Base-by-base conservation (phyloP, 2,113 vertebrate species). In the Malurus alboscapulatus region DNA sequence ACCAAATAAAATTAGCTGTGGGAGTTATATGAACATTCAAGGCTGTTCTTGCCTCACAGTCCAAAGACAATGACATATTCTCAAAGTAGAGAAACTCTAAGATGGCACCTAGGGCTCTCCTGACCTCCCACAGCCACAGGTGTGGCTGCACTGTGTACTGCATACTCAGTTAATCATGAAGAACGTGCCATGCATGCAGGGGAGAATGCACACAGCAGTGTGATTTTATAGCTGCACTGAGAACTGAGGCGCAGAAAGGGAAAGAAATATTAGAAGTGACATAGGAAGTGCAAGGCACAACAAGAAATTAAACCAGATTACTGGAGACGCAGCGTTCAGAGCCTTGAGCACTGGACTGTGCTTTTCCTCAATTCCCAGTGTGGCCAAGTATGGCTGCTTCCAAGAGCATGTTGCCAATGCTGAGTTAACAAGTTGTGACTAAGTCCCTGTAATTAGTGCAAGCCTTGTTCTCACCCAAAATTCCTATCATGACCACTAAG, bases 361-460 rank as follows among this genome's bases (percentile, higher is more conserved):
- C 45, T 84, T 77, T 36, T 66, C 68, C 88, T 65, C 63, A 83
- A 25, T 45, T 83, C 89, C 47, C 78, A 75, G 42, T 22, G 71
- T 84, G 75, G 40, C 58, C 7, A 4, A 92, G 68, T 17, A 26
- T 13, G 42, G 71, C 63, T 69, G 53, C 67, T 83, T 86, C 66
- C 57, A 72, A 85, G 25, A 59, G n/a, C 4, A 1, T 40, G 38
- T 42, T 71, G 85, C 71, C 55, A 80, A 25, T 14, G 17, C 1
- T 2, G 58, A 83, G 26, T 77, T 91, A 92, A 89, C 68, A 76
- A 76, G 38, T 74, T 93, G 82, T 88, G 93, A 92, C 62, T 83
- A 67, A 92, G 36, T 40, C 22, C 27, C 22, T 80, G 81, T 36
- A 87, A 92, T 93, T 73, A 93, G 40, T 2, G 5, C 30, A 48